phyloP scores from a whole-genome alignment of 2,113 vertebrate species.

The Motacilla alba region DNA sequence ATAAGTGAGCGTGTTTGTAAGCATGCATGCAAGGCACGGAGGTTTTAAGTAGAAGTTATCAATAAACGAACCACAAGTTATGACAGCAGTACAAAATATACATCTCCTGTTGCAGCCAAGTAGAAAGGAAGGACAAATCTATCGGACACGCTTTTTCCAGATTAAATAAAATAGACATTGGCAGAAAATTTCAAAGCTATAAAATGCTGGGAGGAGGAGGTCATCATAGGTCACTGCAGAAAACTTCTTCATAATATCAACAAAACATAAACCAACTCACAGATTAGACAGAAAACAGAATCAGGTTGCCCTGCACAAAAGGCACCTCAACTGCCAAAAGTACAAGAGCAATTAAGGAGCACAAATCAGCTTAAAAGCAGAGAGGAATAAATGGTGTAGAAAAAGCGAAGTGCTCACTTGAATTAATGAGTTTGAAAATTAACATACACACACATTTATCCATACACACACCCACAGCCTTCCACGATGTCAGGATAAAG shows the following conservation, averaged over 20 bases:
- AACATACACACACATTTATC: neutral
- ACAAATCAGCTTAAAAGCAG: constrained; percentile 58
- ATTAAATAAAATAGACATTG: neutral
- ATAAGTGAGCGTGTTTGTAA: fast-evolving
- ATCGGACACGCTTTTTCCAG: neutral
- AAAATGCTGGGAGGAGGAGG: neutral
- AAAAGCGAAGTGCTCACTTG: constrained; percentile 18
- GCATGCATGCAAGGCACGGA: fast-evolving
- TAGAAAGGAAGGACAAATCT: neutral
- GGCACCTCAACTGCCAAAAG: constrained; percentile 46
- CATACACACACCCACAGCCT: neutral
- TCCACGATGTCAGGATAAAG: fast-evolving
- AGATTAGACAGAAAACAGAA: neutral
- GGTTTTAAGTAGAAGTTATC: neutral
- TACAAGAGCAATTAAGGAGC: constrained; percentile 53
- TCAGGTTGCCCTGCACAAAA: constrained; percentile 27
- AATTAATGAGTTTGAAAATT: constrained; percentile 49
- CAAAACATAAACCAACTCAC: neutral
- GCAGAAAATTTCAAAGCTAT: neutral
- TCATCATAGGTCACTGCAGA: neutral
- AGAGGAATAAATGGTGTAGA: constrained; percentile 26
- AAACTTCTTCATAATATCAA: neutral
- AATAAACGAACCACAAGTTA: neutral
- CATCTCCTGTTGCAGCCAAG: neutral
- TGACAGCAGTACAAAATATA: neutral